These are phyloP conservation scores for Aradophagus sp. DNA, from an alignment of 1,140 invertebrate species.

Conservation along the genomic window DNA sequence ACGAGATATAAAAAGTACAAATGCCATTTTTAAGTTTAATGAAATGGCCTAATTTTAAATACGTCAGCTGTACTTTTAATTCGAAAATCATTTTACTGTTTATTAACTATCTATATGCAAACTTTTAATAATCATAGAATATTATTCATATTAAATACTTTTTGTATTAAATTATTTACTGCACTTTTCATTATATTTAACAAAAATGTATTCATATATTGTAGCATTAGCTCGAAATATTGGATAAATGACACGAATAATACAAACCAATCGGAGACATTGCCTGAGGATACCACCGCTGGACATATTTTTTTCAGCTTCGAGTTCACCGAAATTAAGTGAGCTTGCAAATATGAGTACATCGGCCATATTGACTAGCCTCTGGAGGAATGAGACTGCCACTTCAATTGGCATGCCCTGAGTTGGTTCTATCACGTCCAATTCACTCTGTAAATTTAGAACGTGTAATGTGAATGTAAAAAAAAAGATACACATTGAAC, in stretches of 20 bases:
- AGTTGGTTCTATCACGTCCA: slow-evolving; percentile 98
- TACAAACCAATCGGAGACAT: slow-evolving; percentile 92
- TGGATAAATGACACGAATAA: slow-evolving; percentile 23
- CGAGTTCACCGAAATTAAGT: slow-evolving; percentile 96
- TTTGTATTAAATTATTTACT: no score
- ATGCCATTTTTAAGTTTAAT: slow-evolving; percentile 1
- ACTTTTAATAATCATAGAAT: no score
- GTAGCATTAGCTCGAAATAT: no score
- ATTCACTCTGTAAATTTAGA: slow-evolving; percentile 85
- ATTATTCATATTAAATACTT: no score
- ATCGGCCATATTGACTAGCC: slow-evolving; percentile 98
- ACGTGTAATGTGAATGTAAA: no score
- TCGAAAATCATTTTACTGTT: background rate
- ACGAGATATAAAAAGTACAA: slow-evolving; percentile 10
- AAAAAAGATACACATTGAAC: no score
- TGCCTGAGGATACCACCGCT: slow-evolving; percentile 97
- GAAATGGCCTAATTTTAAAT: slow-evolving; percentile 16
- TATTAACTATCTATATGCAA: no score
- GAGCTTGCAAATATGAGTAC: slow-evolving; percentile 98
- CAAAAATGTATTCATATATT: no score
- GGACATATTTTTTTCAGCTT: slow-evolving; percentile 99
- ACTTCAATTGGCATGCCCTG: slow-evolving; percentile 99
- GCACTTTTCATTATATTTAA: no score
- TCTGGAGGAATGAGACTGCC: slow-evolving; percentile 95
- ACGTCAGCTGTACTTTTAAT: slow-evolving; percentile 8